Percentiles rank a stretch among this genome's conserved stretches.
Evolutionary conservation across 2,888 invertebrate species (phyloP).

Genomic region (Tinea semifulvella): DNA sequence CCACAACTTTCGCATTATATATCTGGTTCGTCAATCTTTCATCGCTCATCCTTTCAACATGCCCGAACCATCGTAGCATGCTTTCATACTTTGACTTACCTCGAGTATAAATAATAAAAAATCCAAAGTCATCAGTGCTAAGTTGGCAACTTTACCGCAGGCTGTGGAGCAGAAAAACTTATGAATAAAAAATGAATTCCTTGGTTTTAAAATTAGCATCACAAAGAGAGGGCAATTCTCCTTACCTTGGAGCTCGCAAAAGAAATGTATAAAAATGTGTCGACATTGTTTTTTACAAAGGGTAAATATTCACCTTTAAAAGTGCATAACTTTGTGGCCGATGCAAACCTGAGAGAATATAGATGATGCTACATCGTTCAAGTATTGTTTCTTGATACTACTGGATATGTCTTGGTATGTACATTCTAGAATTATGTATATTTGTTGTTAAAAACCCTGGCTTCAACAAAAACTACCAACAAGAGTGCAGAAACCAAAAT

Average conservation of each 20-base stretch:
- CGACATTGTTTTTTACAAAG: slow-evolving; percentile 10
- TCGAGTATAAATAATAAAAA: not conserved
- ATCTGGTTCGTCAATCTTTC: too few species aligned
- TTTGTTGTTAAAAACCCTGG: too few species aligned
- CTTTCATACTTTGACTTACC: not conserved
- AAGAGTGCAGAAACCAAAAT: too few species aligned
- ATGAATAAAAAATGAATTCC: slow-evolving; percentile 67
- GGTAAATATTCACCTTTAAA: slow-evolving; percentile 4
- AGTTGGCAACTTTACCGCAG: slow-evolving; percentile 56
- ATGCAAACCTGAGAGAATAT: not conserved
- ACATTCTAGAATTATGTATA: too few species aligned
- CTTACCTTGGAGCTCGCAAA: slow-evolving; percentile 54
- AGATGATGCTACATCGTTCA: not conserved
- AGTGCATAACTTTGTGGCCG: not conserved
- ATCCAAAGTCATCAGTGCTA: slow-evolving; percentile 47
- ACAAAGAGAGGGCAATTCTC: slow-evolving; percentile 62
- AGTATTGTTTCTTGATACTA: not conserved
- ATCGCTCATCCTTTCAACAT: too few species aligned
- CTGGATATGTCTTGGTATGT: too few species aligned
- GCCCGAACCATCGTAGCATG: too few species aligned
- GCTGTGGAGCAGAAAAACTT: slow-evolving; percentile 62
- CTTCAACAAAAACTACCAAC: too few species aligned
- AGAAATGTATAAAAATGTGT: slow-evolving; percentile 30
- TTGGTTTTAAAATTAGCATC: slow-evolving; percentile 65
- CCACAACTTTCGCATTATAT: too few species aligned